Conservation (phyloP, 2,888 invertebrate genomes). For the Philereme vetulata region DNA sequence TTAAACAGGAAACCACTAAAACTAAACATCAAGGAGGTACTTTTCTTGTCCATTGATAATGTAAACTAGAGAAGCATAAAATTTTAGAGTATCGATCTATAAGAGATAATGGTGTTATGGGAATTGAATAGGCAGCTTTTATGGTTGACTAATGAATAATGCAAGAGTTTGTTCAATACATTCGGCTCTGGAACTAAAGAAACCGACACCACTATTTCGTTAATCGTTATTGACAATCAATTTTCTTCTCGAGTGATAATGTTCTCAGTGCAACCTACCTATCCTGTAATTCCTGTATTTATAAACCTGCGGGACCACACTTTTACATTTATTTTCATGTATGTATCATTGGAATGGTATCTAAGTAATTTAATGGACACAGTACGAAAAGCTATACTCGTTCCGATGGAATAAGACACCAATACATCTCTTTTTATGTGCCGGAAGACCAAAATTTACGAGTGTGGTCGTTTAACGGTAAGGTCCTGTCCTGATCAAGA, state of each 20-base stretch:
- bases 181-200: slow-evolving; percentile 20
- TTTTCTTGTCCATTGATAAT: slow-evolving; percentile 39
- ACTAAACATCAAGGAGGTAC: slow-evolving; percentile 43
- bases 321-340: no score
- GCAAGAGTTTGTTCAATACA: slow-evolving; percentile 28
- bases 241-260: slow-evolving; percentile 20
- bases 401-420: neutral
- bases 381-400: neutral
- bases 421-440: slow-evolving; percentile 13
- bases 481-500: slow-evolving; percentile 36
- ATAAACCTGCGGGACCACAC: no score
- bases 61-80: slow-evolving; percentile 42
- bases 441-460: slow-evolving; percentile 29
- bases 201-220: slow-evolving; percentile 20
- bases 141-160: slow-evolving; percentile 39
- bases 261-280: slow-evolving; percentile 6
- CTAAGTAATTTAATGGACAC: no score
- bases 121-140: slow-evolving; percentile 37
- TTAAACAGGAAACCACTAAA: slow-evolving; percentile 48
- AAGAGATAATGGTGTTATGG: slow-evolving; percentile 35
- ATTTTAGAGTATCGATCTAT: slow-evolving; percentile 41
- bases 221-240: slow-evolving; percentile 23
- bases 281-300: no score
- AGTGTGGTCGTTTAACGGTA: slow-evolving; percentile 32
- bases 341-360: no score